phyloP scores from a whole-genome alignment of 92 coral and sea anemone species.

The Anthopleura xanthogrammica region DNA sequence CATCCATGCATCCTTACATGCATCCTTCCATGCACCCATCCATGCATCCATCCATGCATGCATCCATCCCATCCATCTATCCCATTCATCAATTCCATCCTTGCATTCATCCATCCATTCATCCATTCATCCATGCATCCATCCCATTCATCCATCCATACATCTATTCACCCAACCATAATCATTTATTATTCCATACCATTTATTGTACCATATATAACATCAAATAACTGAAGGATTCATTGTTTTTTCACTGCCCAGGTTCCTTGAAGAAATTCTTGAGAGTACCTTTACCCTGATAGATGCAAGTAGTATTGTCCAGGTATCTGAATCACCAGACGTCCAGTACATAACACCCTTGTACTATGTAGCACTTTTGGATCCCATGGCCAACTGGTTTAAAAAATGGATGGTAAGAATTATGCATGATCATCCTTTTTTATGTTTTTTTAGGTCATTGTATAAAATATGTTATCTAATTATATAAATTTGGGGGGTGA shows the following conservation, averaged over 20 bases:
- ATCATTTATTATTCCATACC: neutral
- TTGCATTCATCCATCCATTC: too few relatives aligned
- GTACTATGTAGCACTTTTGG: conserved; percentile 81
- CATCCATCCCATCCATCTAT: neutral
- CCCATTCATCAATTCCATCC: too few relatives aligned
- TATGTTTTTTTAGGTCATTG: too few relatives aligned
- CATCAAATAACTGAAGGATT: neutral
- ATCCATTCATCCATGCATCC: too few relatives aligned
- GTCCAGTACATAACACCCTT: conserved; percentile 83
- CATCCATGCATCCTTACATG: neutral
- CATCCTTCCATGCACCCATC: neutral
- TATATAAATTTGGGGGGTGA: too few relatives aligned
- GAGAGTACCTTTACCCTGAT: conserved; percentile 81
- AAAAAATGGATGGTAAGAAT: conserved; percentile 96
- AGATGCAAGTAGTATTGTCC: conserved; percentile 54
- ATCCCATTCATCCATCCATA: too few relatives aligned
- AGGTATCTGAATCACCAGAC: conserved; percentile 55
- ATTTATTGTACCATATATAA: neutral
- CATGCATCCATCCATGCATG: neutral
- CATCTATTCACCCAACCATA: neutral
- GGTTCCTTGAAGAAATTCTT: conserved; percentile 83
- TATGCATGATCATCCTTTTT: too few relatives aligned
- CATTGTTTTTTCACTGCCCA: neutral
- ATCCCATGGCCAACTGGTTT: conserved; percentile 96
- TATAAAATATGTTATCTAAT: too few relatives aligned